Evolutionary conservation across 1,140 invertebrate genomes (phyloP), one percentile per base, ranked within the genome.

Genomic region (Sitobion miscanthi): DNA sequence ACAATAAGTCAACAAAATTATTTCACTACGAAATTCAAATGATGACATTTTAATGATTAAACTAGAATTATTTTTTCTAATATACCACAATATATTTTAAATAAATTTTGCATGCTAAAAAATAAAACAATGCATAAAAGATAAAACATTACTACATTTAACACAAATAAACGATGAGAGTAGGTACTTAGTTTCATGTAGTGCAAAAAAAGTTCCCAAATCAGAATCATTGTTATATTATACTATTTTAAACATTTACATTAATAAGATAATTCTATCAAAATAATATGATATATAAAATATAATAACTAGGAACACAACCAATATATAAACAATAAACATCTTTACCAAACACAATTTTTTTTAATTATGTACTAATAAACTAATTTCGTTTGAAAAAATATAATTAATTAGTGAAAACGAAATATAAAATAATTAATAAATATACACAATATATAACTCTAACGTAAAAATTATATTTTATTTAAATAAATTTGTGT

Each of bases 1-100:
- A 69, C 4, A n/a, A 94, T 86, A 93, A 90, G 6, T 86, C 4
- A 87, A 45, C 38, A 25, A 85, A 85, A 85, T 45, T 30, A 85
- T 45, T 45, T 85, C 11, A 52, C 86, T 88, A 88, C 14, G 4
- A 77, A 77, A 77, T 77, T n/a, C 14, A n/a, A 77, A 77, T 17
- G 21, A 21, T 83, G 17, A 83, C 23, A 8, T 83, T 6, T 42
- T 83, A 23, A 42, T 23, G 85, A 45, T 47, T 7, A 45, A 87
- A 87, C 30, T 47, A 1, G 25, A 87, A 87, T 87, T 85, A 30
- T 49, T 87, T 6, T 87, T 47, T 47, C 14, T 25, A 30, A 42
- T 6, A 30, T 25, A 85, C 83, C 4, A 11, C 83, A 85, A 45
- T 85, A 11, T 25, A 45, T n/a, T 86, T 45, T 30, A 23, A 45